phyloP scores from a whole-genome alignment of 30 jellyfish, hydroid and myxozoan species.

The Cassiopea andromeda region DNA sequence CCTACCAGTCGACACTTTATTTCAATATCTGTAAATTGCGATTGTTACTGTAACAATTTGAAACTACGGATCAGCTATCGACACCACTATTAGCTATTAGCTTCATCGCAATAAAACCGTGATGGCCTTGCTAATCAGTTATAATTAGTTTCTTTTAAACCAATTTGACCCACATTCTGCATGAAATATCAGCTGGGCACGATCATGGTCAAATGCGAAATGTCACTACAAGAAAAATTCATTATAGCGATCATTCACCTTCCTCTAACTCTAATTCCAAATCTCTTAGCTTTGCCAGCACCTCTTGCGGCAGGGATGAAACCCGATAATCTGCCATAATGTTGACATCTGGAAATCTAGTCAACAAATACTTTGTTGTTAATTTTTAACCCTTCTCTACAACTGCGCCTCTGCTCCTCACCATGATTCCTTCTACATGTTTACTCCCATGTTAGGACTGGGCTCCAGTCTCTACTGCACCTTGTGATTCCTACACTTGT shows the following conservation, averaged over 20 bases:
- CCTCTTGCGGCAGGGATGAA: constrained; percentile 86
- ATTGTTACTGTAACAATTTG: not conserved
- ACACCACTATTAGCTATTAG: not conserved
- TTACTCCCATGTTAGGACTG: constrained; percentile 61
- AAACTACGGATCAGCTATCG: not conserved
- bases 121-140: not conserved
- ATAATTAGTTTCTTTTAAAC: not conserved
- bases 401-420: constrained; percentile 41
- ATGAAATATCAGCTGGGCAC: constrained; percentile 1
- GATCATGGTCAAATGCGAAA: constrained; percentile 5
- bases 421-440: constrained; percentile 46
- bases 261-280: constrained; percentile 86
- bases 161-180: constrained; percentile 10
- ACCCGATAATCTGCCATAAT: constrained; percentile 72
- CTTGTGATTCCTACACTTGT: constrained; percentile 29
- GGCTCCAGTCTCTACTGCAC: constrained; percentile 44
- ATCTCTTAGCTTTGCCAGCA: constrained; percentile 87
- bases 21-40: not conserved
- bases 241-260: constrained; percentile 41
- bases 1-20: not conserved
- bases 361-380: constrained; percentile 4
- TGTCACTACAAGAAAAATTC: not conserved
- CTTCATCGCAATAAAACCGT: not conserved
- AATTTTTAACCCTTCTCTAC: not conserved
- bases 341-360: constrained; percentile 52